Evolutionary conservation across 2,888 invertebrate species (phyloP).

Genomic region (Ptycholaimellus sp.): DNA sequence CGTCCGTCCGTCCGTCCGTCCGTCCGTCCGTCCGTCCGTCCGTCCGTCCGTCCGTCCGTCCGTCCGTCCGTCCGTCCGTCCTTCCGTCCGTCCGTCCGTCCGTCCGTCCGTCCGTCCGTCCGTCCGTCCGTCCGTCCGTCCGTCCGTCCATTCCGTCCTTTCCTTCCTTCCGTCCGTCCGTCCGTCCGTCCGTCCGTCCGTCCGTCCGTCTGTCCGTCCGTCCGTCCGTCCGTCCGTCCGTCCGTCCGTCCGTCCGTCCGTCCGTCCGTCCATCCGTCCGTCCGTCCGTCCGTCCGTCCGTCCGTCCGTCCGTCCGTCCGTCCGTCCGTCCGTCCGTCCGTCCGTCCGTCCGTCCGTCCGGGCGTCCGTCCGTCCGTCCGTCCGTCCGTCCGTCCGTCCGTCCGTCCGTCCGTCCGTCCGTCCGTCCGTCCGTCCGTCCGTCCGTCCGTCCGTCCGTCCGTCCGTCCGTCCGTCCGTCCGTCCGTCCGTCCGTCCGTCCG

Average conservation of each 20-base stretch:
- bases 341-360: constrained; percentile 2
- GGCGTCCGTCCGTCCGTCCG: no score
- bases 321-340: constrained; percentile 2
- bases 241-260: constrained; percentile 3
- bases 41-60: constrained; percentile 3
- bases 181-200: constrained; percentile 2
- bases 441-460: constrained; percentile 3
- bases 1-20: constrained; percentile 2
- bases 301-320: constrained; percentile 2
- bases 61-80: constrained; percentile 2
- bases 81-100: constrained; percentile 2
- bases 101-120: constrained; percentile 2
- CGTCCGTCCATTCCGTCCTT: no score
- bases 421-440: constrained; percentile 3
- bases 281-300: constrained; percentile 2
- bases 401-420: constrained; percentile 2
- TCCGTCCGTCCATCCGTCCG: no score
- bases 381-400: constrained; percentile 1
- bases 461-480: constrained; percentile 1
- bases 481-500: constrained; percentile 2
- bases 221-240: constrained; percentile 3
- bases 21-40: constrained; percentile 3
- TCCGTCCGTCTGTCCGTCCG: no score
- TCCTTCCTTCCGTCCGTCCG: constrained; percentile 1
- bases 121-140: constrained; percentile 2